Conservation (phyloP, 1,140 invertebrate genomes). For the Hyphantria cunea region DNA sequence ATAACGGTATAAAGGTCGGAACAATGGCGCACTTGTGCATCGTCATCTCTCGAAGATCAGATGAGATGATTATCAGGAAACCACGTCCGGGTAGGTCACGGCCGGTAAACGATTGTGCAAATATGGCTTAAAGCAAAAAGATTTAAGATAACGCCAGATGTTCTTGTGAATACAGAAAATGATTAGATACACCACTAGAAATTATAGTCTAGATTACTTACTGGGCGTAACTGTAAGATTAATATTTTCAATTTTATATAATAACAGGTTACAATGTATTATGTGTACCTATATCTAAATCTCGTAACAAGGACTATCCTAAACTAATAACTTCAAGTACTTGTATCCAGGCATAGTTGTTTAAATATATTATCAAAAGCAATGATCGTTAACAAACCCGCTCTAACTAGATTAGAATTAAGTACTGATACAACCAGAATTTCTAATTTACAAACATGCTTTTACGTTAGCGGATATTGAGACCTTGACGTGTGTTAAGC, state of each 20-base stretch:
- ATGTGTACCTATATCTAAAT: slow-evolving; percentile 2
- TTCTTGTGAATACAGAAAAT: slow-evolving; percentile 9
- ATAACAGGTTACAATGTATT: not conserved
- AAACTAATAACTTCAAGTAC: not conserved
- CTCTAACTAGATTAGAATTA: no score
- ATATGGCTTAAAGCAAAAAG: slow-evolving; percentile 36
- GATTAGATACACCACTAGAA: not conserved
- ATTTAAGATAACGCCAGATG: slow-evolving; percentile 30
- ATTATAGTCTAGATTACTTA: not conserved
- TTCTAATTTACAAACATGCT: no score
- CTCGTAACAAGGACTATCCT: slow-evolving; percentile 10
- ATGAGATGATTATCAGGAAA: slow-evolving; percentile 49
- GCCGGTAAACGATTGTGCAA: slow-evolving; percentile 43
- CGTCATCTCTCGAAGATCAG: slow-evolving; percentile 42
- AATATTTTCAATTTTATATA: not conserved
- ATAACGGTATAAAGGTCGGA: slow-evolving; percentile 25
- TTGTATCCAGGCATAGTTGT: no score
- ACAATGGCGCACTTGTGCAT: slow-evolving; percentile 44
- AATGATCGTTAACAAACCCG: no score
- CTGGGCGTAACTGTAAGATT: not conserved
- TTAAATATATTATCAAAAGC: no score
- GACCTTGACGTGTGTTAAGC: no score
- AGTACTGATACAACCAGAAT: no score
- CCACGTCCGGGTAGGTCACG: slow-evolving; percentile 45
- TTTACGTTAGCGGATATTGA: no score